Evolutionary conservation across 2,113 vertebrate species (phyloP).

Genomic region (Lipophrys pholis): DNA sequence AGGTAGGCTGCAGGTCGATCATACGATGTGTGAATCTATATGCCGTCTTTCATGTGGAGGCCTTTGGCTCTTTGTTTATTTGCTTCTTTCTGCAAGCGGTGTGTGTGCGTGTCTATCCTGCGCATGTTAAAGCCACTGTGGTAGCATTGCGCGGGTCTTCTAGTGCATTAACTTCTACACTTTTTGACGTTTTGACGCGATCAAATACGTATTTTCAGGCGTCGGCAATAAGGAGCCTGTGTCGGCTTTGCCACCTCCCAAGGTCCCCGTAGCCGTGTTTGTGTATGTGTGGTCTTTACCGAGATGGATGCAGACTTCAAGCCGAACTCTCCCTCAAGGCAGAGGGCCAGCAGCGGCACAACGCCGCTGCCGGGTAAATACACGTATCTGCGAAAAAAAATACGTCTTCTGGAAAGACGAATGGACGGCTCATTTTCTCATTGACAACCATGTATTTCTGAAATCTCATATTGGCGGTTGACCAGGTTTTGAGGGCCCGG

Average conservation of each 20-base stretch:
- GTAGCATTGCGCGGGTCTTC: slow-evolving; percentile 30
- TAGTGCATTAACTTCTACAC: slow-evolving; percentile 45
- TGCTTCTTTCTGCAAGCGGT: slow-evolving; percentile 47
- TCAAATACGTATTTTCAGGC: slow-evolving; percentile 61
- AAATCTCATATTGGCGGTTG: slow-evolving; percentile 55
- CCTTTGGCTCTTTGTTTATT: slow-evolving; percentile 64
- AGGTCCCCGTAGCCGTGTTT: slow-evolving; percentile 1
- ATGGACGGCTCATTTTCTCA: slow-evolving; percentile 66
- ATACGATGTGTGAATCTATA: slow-evolving; percentile 44
- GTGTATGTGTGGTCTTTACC: slow-evolving; percentile 61
- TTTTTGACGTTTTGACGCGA: slow-evolving; percentile 36
- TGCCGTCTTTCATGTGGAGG: slow-evolving; percentile 65
- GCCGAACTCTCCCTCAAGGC: slow-evolving; percentile 61
- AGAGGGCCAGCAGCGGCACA: slow-evolving; percentile 56
- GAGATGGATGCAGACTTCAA: slow-evolving; percentile 61
- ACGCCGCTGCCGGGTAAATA: slow-evolving; percentile 55
- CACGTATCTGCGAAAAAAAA: slow-evolving; percentile 54
- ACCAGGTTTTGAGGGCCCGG: slow-evolving; percentile 58
- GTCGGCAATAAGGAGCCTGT: slow-evolving; percentile 32
- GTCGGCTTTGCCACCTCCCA: slow-evolving; percentile 17
- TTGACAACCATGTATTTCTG: slow-evolving; percentile 65
- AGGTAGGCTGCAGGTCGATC: slow-evolving; percentile 52
- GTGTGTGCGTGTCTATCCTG: slow-evolving; percentile 54
- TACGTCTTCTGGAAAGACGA: slow-evolving; percentile 52
- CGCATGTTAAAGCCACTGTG: slow-evolving; percentile 55